Base-by-base conservation (phyloP, 1,140 invertebrate genomes). In the Aricia agestis region DNA sequence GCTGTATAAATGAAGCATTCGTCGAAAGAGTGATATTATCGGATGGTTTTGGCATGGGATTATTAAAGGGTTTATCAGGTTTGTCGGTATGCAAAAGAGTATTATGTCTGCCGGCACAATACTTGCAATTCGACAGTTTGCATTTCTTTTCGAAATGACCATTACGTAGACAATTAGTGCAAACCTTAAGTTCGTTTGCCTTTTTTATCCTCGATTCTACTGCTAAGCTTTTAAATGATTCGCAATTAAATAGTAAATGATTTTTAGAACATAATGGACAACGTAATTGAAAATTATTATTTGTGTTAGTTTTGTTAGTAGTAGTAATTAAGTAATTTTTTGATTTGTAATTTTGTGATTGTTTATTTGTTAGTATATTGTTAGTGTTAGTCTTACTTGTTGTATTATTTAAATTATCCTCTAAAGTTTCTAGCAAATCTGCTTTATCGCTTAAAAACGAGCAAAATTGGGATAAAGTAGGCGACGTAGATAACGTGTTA, bases 401-500 rank as follows among this genome's bases (percentile, higher is more conserved):
- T 18, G 13, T 52, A 19, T 41, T 5, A n/a, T 41, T 67, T 36
- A 72, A 25, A 18, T 66, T 66, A 31, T 32, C 11, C 1, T 66
- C 25, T n/a, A 66, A 6, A 10, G 41, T 69, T 73, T 80, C 75
- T 25, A 76, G 70, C 36, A 78, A 61, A 61, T 75, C 71, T 25
- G 76, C 75, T 17, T 69, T 75, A 66, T 73, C 71, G 15, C 10
- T 36, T 41, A 78, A n/a, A 73, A 80, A 80, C 42, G 65, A 71
- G n/a, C 63, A 67, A 74, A 80, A 78, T 57, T 75, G 67, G 13
- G 15, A 9, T 25, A 80, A 58, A 18, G 70, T 77, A n/a, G 74
- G 74, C 0, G 69, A 45, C n/a, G 70, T 52, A 11, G 6, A 32
- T 7, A 73, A 52, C 11, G 31, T 74, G 52, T 76, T 76, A 4